A percentile compares a stretch with the other conserved stretches of the same genome.
Conservation (phyloP, 2,113 vertebrate genomes). For the Notothenia coriiceps region DNA sequence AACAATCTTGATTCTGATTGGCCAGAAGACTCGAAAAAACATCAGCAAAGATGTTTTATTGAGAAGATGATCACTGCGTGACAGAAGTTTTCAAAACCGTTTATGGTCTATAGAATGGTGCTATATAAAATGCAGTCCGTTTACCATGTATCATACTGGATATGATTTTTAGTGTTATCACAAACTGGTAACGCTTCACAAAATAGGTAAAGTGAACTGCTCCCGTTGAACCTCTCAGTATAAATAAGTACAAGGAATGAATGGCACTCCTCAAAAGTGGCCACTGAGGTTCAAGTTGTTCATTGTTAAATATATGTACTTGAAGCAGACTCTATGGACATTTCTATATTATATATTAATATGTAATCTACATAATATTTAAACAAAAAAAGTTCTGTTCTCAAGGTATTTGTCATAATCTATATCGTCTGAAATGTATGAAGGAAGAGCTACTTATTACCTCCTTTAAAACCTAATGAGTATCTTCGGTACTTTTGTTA, state of each 20-base stretch:
- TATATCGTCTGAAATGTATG: neutral
- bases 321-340: neutral
- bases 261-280: too few species aligned
- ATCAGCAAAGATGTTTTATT: too few species aligned
- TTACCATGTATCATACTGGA: too few species aligned
- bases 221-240: neutral
- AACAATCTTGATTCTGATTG: too few species aligned
- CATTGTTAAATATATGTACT: neutral
- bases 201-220: neutral
- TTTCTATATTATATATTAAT: neutral
- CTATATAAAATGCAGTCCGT: too few species aligned
- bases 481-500: neutral
- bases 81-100: too few species aligned
- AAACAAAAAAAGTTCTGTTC: neutral
- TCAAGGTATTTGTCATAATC: neutral
- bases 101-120: too few species aligned
- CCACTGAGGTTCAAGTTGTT: neutral
- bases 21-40: too few species aligned
- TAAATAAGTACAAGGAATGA: too few species aligned
- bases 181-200: neutral
- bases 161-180: neutral
- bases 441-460: neutral
- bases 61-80: too few species aligned
- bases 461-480: neutral
- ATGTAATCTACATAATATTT: neutral